Conservation (phyloP, 2,113 vertebrate species). For the Rhegmatorhina hoffmannsi region DNA sequence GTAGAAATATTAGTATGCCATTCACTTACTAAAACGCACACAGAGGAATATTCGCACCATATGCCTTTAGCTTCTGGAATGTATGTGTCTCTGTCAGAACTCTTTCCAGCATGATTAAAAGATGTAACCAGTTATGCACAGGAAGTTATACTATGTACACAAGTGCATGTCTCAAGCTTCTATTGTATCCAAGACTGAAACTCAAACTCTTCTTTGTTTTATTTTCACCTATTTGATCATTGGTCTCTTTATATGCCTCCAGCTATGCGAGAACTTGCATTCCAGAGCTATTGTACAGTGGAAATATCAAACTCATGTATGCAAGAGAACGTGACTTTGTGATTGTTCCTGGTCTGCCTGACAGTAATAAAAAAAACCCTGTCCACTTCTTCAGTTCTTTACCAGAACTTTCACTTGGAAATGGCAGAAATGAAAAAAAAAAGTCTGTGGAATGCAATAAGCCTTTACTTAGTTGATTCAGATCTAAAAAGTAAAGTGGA, state of each 20-base stretch:
- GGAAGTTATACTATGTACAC: not conserved
- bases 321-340: not conserved
- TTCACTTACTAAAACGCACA: not conserved
- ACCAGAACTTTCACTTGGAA: not conserved
- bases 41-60: too few relatives aligned
- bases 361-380: not conserved
- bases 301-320: not conserved
- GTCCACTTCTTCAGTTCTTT: not conserved
- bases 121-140: not conserved
- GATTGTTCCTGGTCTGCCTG: not conserved
- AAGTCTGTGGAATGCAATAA: not conserved
- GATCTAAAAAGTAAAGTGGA: not conserved
- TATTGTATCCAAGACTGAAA: not conserved
- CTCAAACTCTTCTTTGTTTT: not conserved
- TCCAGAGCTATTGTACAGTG: not conserved
- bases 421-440: not conserved
- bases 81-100: not conserved
- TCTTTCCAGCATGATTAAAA: not conserved
- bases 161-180: not conserved
- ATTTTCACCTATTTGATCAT: not conserved
- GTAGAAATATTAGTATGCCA: not conserved
- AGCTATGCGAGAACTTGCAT: fast-evolving
- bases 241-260: not conserved
- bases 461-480: not conserved
- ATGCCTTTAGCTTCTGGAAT: not conserved